These are phyloP conservation scores for Trachymyrmex cornetzi DNA, from an alignment of 1,140 invertebrate genomes.

Conservation along the genomic window DNA sequence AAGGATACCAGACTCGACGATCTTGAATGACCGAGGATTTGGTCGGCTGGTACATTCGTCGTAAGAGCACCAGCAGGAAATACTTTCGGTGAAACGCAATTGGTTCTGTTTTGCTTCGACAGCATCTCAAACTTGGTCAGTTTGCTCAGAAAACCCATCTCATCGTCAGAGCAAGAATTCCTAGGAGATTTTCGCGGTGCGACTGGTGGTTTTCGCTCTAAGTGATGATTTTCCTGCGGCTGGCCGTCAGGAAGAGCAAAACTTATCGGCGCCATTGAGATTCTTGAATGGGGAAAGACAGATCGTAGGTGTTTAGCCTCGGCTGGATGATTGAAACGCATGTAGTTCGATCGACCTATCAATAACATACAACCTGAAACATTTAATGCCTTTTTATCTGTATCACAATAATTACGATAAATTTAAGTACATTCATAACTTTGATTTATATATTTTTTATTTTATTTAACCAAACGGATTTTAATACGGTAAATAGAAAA, in stretches of 20 bases:
- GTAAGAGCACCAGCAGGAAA: conserved; percentile 92
- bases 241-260: conserved; percentile 83
- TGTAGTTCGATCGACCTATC: conserved; percentile 94
- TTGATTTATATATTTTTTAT: background rate
- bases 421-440: background rate
- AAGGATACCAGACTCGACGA: conserved; percentile 82
- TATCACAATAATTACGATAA: background rate
- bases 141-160: conserved; percentile 85
- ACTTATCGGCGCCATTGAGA: conserved; percentile 92
- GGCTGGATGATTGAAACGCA: conserved; percentile 96
- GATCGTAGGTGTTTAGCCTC: conserved; percentile 95
- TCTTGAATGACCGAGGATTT: conserved; percentile 89
- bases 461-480: background rate
- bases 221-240: conserved; percentile 76
- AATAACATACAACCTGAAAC: conserved; percentile 93
- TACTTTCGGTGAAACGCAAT: conserved; percentile 91
- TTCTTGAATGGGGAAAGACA: conserved; percentile 91
- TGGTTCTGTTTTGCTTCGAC: conserved; percentile 80
- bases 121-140: conserved; percentile 85
- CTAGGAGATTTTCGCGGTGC: conserved; percentile 86
- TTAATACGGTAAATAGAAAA: background rate
- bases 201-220: conserved; percentile 86
- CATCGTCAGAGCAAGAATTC: conserved; percentile 86
- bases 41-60: conserved; percentile 92
- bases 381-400: conserved; percentile 42